Evolutionary conservation across 2,888 invertebrate species (phyloP), one percentile per base, ranked within the genome.

Genomic region (Caenorhabditis plicata): DNA sequence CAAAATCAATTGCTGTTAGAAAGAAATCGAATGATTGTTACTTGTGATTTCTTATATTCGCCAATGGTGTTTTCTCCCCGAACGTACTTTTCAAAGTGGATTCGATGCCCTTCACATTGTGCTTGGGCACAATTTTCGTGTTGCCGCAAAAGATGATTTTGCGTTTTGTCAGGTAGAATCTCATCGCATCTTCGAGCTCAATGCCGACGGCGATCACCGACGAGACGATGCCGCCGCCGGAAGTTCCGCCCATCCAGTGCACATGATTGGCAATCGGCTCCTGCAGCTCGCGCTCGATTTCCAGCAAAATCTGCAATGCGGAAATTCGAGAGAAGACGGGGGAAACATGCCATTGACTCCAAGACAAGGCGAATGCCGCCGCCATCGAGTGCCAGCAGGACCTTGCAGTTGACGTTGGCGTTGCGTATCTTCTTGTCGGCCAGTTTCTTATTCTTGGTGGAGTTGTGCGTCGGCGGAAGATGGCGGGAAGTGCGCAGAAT

Each of bases 191-290:
- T 3, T 20, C 3, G 2, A 54, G 33, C n/a, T 43, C 38, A 22
- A 52, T 36, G 8, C 67, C 68, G 13, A 33, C 45, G 8, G 55
- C 47, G n/a, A 68, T 49, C 23, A 51, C 39, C 29, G 54, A 43
- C 15, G 61, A 48, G 49, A 68, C 56, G 19, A 68, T 55, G 3
- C 68, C 68, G 3, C 68, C 68, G 31, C 62, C 58, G 38, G 58
- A 58, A 19, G 68, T 68, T 0, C 68, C 68, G 4, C 54, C 68
- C n/a, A 68, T 33, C 68, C 68, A 68, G 32, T 68, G 68, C 7
- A 62, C 42, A 26, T 58, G 45, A 9, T 49, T 35, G 25, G 56
- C 36, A 0, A 68, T 26, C 7, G 54, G 48, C 39, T 64, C 68
- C 1, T 52, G 55, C 23, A 64, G 25, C 35, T 42, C 49, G n/a